Evolutionary conservation across 2,888 invertebrate species (phyloP).

Genomic region (Eudasyphora cyanicolor): DNA sequence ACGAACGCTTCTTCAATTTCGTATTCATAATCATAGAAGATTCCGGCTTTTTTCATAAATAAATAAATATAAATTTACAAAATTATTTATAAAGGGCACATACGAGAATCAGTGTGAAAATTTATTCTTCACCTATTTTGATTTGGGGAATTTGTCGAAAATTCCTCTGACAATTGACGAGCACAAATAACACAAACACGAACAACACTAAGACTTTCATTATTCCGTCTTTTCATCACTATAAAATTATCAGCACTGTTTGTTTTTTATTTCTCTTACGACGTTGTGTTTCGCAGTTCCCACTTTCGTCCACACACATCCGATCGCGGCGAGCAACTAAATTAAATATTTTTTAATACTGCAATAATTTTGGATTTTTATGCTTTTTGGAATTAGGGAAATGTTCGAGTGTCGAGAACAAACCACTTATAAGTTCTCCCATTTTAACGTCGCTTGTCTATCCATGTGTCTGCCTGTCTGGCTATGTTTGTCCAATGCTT

Average conservation of each 20-base stretch:
- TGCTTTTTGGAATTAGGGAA: too few relatives aligned
- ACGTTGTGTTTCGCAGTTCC: neutral
- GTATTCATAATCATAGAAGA: constrained; percentile 81
- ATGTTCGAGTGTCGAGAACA: too few relatives aligned
- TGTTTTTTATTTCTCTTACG: neutral
- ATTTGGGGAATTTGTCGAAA: constrained; percentile 69
- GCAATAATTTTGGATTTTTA: neutral
- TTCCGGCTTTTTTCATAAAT: constrained; percentile 73
- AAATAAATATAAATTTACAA: neutral
- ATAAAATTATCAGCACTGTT: neutral
- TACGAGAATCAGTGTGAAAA: neutral
- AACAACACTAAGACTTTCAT: constrained; percentile 1
- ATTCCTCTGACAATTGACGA: constrained; percentile 1
- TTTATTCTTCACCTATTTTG: constrained; percentile 70
- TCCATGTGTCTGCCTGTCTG: too few relatives aligned
- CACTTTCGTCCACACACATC: neutral
- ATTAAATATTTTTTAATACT: neutral
- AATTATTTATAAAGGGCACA: neutral
- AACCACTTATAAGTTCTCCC: too few relatives aligned
- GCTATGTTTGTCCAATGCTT: too few relatives aligned
- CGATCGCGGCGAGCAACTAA: constrained; percentile 3
- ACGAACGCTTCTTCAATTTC: constrained; percentile 82
- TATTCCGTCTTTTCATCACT: neutral
- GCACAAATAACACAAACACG: neutral
- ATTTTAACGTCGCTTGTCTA: too few relatives aligned